phyloP scores from a whole-genome alignment of 2,797 vertebrate genomes.

The Phoebastria nigripes region DNA sequence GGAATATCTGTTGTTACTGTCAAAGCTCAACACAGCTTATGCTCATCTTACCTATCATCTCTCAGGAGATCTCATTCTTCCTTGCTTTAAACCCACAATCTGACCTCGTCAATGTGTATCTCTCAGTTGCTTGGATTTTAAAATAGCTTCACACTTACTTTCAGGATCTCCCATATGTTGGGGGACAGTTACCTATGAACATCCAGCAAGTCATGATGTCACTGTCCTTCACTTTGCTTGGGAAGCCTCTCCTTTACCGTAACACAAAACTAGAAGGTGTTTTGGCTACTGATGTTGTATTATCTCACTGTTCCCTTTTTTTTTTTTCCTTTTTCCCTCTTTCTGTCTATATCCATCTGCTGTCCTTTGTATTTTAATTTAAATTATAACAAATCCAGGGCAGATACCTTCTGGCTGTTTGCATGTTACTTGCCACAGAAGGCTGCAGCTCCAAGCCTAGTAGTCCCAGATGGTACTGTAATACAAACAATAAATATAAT shows the following conservation, averaged over 20 bases:
- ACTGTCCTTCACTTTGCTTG: not conserved
- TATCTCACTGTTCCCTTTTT: not conserved
- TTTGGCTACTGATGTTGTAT: accelerated
- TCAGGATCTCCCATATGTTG: not conserved
- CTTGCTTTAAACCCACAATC: not conserved
- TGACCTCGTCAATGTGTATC: not conserved
- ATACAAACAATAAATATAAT: not conserved
- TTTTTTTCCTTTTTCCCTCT: accelerated
- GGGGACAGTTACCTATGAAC: not conserved
- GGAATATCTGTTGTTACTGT: not conserved
- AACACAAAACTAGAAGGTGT: not conserved
- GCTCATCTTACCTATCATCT: accelerated
- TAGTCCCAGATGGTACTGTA: not conserved
- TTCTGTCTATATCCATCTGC: not conserved
- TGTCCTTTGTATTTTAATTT: not conserved
- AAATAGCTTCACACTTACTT: not conserved
- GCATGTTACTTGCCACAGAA: not conserved
- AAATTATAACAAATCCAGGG: not conserved
- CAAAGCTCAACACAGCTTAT: not conserved
- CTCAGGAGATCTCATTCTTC: not conserved
- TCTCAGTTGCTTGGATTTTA: not conserved
- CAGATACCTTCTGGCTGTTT: not conserved
- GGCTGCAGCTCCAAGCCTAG: not conserved
- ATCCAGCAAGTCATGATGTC: not conserved
- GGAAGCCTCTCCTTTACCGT: not conserved